Evolutionary conservation across 2,888 invertebrate genomes (phyloP).

Genomic region (Amphipyra tragopoginis): DNA sequence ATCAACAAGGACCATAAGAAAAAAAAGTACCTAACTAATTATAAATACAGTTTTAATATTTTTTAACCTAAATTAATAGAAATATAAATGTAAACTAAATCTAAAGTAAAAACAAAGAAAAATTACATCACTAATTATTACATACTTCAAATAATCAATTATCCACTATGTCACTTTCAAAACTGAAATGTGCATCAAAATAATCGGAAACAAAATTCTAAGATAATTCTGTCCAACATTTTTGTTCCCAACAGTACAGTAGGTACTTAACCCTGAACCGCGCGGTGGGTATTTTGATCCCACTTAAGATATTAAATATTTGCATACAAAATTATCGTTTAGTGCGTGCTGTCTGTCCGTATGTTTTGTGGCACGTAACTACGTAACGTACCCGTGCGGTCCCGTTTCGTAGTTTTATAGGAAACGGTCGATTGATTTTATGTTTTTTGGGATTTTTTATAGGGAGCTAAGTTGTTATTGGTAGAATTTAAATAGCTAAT

Average conservation of each 20-base stretch:
- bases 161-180: background rate
- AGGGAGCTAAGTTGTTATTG: constrained; percentile 51
- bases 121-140: too few relatives aligned
- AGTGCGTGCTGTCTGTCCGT: constrained; percentile 62
- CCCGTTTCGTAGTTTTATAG: constrained; percentile 60
- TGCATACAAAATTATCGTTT: constrained; percentile 83
- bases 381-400: constrained; percentile 67
- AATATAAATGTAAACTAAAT: too few relatives aligned
- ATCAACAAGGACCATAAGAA: too few relatives aligned
- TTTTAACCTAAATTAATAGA: too few relatives aligned
- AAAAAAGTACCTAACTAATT: too few relatives aligned
- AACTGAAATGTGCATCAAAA: background rate
- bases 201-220: background rate
- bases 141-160: too few relatives aligned
- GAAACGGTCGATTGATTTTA: constrained; percentile 75
- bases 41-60: too few relatives aligned
- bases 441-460: constrained; percentile 57
- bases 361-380: constrained; percentile 57
- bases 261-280: constrained; percentile 67
- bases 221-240: constrained; percentile 45
- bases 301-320: constrained; percentile 85
- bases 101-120: too few relatives aligned
- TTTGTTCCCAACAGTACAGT: constrained; percentile 60
- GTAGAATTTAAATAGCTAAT: constrained; percentile 37
- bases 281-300: constrained; percentile 77